Evolutionary conservation across 2,797 vertebrate genomes (phyloP).

Genomic region (Aythya fuligula): DNA sequence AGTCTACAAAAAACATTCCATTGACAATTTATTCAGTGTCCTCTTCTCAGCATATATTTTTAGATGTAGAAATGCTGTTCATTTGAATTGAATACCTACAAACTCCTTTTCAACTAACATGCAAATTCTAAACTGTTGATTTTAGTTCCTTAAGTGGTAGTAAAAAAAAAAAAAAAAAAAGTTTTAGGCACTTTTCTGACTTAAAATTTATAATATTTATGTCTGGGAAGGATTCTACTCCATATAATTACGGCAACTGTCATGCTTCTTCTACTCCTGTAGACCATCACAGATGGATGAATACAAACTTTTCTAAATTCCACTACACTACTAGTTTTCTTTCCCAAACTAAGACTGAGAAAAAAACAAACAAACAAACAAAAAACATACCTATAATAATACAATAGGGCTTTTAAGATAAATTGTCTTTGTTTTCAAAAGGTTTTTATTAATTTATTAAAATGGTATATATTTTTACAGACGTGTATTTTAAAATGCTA

Average conservation of each 20-base stretch:
- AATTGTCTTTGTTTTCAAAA: background rate
- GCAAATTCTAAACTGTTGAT: background rate
- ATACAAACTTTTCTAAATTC: background rate
- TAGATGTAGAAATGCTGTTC: background rate
- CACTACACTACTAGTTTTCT: background rate
- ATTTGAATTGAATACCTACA: background rate
- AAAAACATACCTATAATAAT: background rate
- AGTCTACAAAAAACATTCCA: background rate
- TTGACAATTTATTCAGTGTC: background rate
- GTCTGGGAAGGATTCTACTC: background rate
- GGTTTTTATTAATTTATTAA: background rate
- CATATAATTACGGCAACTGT: background rate
- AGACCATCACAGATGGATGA: background rate
- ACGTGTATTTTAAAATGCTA: background rate
- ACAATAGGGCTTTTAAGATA: background rate
- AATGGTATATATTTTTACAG: background rate
- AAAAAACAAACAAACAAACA: background rate
- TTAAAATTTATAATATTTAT: background rate
- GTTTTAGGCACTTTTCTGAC: background rate
- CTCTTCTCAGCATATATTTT: rapidly evolving
- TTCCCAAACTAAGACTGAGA: background rate
- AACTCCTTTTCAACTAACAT: background rate
- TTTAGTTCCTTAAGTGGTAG: background rate
- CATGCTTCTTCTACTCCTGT: background rate
- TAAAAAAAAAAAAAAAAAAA: background rate